Conservation (phyloP, 2,797 vertebrate genomes). For the Myoxocephalus aenaeus region DNA sequence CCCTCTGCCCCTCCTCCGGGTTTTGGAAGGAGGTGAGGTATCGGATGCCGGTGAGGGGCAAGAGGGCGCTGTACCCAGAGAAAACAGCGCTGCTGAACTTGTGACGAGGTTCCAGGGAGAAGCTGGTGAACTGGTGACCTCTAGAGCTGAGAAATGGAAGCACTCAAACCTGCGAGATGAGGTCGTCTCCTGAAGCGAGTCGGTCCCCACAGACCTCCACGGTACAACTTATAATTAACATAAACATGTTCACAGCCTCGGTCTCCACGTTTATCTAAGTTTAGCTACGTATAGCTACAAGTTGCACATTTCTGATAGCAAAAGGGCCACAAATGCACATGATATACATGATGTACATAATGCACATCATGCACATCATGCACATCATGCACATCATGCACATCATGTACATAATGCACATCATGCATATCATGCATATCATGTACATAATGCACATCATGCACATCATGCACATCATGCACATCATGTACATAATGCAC, state of each 20-base stretch:
- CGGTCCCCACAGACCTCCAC: no score
- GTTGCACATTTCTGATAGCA: not conserved
- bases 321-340: no score
- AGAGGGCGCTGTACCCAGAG: constrained; percentile 55
- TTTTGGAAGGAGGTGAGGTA: constrained; percentile 95
- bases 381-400: not conserved
- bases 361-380: no score
- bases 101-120: constrained; percentile 10
- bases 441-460: not conserved
- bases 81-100: constrained; percentile 53
- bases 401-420: no score
- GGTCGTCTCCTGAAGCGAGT: no score
- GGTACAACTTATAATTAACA: no score
- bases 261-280: no score
- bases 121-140: not conserved
- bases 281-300: no score
- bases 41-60: constrained; percentile 88
- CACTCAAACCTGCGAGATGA: not conserved
- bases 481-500: not conserved
- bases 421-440: no score
- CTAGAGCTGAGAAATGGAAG: not conserved
- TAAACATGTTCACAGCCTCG: no score
- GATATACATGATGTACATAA: no score
- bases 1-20: constrained; percentile 76
- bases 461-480: not conserved